Evolutionary conservation across 2,888 invertebrate genomes (phyloP), one percentile per base, ranked within the genome.

Genomic region (Encarsia formosa): DNA sequence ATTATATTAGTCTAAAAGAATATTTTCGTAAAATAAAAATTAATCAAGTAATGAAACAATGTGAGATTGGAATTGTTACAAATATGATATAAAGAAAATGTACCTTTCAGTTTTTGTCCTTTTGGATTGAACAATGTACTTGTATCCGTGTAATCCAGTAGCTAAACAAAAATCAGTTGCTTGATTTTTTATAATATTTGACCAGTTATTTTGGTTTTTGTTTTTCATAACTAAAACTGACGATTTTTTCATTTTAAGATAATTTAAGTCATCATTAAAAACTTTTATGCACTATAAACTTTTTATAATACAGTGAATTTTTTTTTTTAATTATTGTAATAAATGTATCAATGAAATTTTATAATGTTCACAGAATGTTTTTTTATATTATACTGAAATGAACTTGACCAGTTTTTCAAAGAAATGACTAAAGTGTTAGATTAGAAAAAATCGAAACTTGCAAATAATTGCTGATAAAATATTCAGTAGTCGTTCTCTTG

Each of bases 121-220:
- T 34, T 80, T 79, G 29, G 78, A 75, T 63, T 83, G 79, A 3
- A 80, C 81, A 24, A 85, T 82, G 61, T 85, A 85, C 63, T 82
- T 84, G 61, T 83, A 86, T 1, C 87, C 87, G 63, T 87, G 87
- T 45, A 87, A 71, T 55, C 83, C 82, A 1, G 87, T 87, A 20
- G 81, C 79, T 45, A 79, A 76, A 60, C 86, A 86, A 71, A 85
- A 87, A 60, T 84, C 80, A 4, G 69, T 69, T 29, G 63, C 57
- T n/a, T 67, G 68, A 6, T 53, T 63, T 18, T 62, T 65, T 2
- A 67, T 20, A 4, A 63, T 51, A 5, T 13, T 53, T 8, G 18
- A 22, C 52, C 58, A 62, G 34, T 26, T 31, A 13, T 41, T 53
- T 4, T 26, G 42, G 11, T 46, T n/a, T 24, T 32, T 52, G 9